Base-by-base conservation (phyloP, 2,888 invertebrate species). In the Drosophila melanocephala region DNA sequence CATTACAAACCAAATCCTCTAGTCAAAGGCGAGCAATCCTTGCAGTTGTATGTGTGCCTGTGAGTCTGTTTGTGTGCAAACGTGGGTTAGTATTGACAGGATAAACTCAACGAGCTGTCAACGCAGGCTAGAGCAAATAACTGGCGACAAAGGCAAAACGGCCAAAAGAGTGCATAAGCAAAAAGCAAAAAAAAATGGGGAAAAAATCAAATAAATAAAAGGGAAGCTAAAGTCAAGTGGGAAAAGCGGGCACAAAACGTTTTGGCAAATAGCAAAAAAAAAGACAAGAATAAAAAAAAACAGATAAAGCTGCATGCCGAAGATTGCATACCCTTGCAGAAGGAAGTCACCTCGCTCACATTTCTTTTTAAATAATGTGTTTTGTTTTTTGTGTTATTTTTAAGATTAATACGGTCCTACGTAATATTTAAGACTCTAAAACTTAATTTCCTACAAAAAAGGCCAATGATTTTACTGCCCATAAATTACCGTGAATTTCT, bases 81-180 rank as follows among this genome's bases (percentile, higher is more conserved):
- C 55, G 61, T 64, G 72, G 64, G 57, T 68, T 66, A 66, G 71
- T 89, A 91, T 89, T 87, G 87, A 89, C 90, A 84, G 80, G 85
- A 85, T 82, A 87, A 91, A 87, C 77, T 91, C 90, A 80, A 90
- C 80, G 76, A 80, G 85, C 91, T 91, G 90, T 91, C 91, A 79
- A 89, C 77, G 78, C 76, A 70, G 73, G 76, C 83, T 64, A 87
- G 61, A 71, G 76, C 73, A 87, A 91, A 89, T 87, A 84, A 70
- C 79, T 74, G 75, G 88, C 70, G 84, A 87, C 84, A 84, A 81
- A 73, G 81, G 75, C 77, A 60, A 85, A 73, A 56, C 59, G 71
- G 72, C 58, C 72, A 39, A 74, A 74, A 68, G 78, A 75, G 73
- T 77, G 75, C 68, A 81, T 61, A 76, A 81, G 76, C 75, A 72